Evolutionary conservation across 2,888 invertebrate species (phyloP), one percentile per base, ranked within the genome.

Genomic region (Papilio demoleus): DNA sequence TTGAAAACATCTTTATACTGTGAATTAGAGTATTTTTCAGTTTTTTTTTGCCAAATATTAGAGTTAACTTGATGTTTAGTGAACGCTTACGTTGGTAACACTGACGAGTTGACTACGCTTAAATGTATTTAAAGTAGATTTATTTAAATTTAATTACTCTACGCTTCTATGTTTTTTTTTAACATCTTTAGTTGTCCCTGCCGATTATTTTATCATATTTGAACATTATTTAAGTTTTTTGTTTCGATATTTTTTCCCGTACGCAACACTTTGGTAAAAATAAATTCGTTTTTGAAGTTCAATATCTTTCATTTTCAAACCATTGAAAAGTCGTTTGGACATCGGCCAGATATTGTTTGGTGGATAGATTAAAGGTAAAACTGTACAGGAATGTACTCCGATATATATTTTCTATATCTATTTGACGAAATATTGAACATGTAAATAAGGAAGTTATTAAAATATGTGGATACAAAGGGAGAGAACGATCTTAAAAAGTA

Each of bases 211-310:
- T 31, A 4, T 31, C 31, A 31, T 31, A 31, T 6, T 31, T 31
- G 6, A 4, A 6, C 6, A 3, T 31, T 31, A 31, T 11, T 12
- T 40, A n/a, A 5, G n/a, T 5, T 40, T 4, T 40, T 40, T 42
- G 5, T 1, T 42, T 42, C 12, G 12, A 1, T 4, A 14, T 2
- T 11, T 12, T 19, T 45, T 9, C 6, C 42, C 14, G 19, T 45
- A 45, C 42, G 40, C 6, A n/a, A 40, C 19, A 76, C 75, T 83
- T 84, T 82, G 80, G 82, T 83, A 83, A 79, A 74, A 86, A 83
- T 86, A 85, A 86, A 85, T 79, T 76, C 71, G 80, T 74, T 74
- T 83, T 77, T 75, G 74, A 79, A 70, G 69, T 75, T 68, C 45
- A 64, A 34, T 65, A 67, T 73, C 59, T 70, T 68, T 77, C 73